A percentile compares a stretch with the other conserved stretches of the same genome.
Evolutionary conservation across 2,113 vertebrate species (phyloP).

Genomic region (Leucosticte australis): DNA sequence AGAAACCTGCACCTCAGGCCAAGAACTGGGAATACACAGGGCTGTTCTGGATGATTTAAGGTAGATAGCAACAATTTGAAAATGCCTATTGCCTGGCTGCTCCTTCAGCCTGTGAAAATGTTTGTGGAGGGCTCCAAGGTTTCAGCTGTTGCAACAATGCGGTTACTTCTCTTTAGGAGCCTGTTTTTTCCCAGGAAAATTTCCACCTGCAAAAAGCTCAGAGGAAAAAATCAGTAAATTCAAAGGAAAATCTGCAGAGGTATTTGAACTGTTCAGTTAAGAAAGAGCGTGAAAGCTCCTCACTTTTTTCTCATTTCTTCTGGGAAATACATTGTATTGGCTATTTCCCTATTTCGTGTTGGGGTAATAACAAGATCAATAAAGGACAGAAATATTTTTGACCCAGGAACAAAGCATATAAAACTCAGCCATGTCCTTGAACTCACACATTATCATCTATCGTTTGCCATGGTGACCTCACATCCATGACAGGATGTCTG

Average conservation of each 20-base stretch:
- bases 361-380: not conserved
- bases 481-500: not conserved
- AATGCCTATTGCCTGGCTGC: not conserved
- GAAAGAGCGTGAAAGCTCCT: not conserved
- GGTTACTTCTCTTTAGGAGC: not conserved
- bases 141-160: not conserved
- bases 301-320: not conserved
- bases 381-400: not conserved
- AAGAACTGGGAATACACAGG: conserved; percentile 10
- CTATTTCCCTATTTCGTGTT: not conserved
- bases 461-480: not conserved
- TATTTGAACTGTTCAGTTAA: not conserved
- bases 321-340: not conserved
- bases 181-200: not conserved
- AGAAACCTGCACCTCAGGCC: conserved; percentile 9
- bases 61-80: conserved; percentile 27
- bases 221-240: not conserved
- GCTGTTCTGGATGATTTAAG: conserved; percentile 48
- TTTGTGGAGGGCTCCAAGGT: not conserved
- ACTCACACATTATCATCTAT: not conserved
- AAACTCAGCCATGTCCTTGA: not conserved
- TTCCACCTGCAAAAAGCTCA: not conserved
- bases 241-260: not conserved
- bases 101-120: not conserved
- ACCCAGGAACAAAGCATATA: not conserved